These are phyloP conservation scores for Pontoporia blainvillei DNA, from an alignment of 2,113 vertebrate genomes.

Conservation along the genomic window DNA sequence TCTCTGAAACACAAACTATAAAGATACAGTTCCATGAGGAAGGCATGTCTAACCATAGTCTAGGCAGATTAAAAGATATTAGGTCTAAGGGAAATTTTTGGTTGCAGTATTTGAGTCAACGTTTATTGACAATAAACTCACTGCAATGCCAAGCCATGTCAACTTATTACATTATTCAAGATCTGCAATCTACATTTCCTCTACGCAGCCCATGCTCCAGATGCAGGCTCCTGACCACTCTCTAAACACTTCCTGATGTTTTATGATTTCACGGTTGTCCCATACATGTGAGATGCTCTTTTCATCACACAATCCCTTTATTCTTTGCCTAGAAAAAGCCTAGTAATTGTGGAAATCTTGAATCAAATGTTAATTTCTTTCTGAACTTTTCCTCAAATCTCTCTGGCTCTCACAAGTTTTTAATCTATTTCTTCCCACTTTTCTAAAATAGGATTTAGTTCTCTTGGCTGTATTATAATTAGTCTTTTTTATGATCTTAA, in stretches of 20 bases:
- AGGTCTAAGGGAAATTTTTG: not conserved
- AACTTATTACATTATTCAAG: not conserved
- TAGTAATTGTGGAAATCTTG: not conserved
- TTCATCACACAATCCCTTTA: not conserved
- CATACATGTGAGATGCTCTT: not conserved
- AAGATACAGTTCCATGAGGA: not conserved
- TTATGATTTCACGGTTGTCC: not conserved
- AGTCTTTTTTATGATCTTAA: not conserved
- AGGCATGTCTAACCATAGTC: not conserved
- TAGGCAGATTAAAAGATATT: not conserved
- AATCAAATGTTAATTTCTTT: not conserved
- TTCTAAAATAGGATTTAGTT: not conserved
- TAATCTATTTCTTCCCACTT: not conserved
- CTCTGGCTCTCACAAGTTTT: not conserved
- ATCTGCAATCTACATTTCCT: not conserved
- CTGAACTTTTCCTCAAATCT: not conserved
- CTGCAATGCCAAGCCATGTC: not conserved
- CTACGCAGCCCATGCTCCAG: not conserved
- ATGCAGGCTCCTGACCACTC: no score
- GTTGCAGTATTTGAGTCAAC: not conserved
- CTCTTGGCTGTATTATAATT: not conserved
- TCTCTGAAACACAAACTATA: not conserved
- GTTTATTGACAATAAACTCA: not conserved
- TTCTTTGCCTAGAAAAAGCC: not conserved
- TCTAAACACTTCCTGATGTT: not conserved